phyloP scores from a whole-genome alignment of 2,888 invertebrate species.

The Strigamia crassipes region DNA sequence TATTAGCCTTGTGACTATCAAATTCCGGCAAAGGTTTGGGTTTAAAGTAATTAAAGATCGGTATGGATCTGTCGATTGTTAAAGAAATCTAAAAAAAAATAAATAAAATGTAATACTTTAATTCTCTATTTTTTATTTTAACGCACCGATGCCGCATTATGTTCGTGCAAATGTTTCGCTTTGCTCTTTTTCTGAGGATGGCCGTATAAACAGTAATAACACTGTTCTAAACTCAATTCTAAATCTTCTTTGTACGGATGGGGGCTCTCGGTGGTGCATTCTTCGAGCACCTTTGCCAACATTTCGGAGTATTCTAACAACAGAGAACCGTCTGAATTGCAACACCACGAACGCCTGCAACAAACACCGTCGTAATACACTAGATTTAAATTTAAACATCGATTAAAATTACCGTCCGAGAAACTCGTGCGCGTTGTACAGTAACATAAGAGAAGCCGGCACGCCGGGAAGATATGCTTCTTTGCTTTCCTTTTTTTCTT shows the following conservation, averaged over 20 bases:
- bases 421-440: constrained; percentile 83
- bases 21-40: constrained; percentile 80
- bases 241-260: constrained; percentile 63
- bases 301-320: constrained; percentile 77
- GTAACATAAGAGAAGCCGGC: constrained; percentile 69
- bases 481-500: constrained; percentile 52
- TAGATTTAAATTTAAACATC: neutral
- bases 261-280: constrained; percentile 51
- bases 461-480: constrained; percentile 50
- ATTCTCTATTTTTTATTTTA: neutral
- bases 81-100: constrained; percentile 61
- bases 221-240: constrained; percentile 80
- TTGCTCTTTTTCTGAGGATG: constrained; percentile 75
- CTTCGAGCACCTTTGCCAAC: constrained; percentile 59
- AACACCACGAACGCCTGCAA: constrained; percentile 74
- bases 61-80: constrained; percentile 58
- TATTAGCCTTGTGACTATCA: constrained; percentile 72
- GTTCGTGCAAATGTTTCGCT: constrained; percentile 73
- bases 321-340: constrained; percentile 74
- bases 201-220: constrained; percentile 81
- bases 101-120: neutral
- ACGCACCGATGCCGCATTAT: constrained; percentile 70
- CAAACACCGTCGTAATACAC: neutral
- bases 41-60: constrained; percentile 73
- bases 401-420: constrained; percentile 66